phyloP scores from a whole-genome alignment of 2,113 vertebrate species.

The Procavia capensis region DNA sequence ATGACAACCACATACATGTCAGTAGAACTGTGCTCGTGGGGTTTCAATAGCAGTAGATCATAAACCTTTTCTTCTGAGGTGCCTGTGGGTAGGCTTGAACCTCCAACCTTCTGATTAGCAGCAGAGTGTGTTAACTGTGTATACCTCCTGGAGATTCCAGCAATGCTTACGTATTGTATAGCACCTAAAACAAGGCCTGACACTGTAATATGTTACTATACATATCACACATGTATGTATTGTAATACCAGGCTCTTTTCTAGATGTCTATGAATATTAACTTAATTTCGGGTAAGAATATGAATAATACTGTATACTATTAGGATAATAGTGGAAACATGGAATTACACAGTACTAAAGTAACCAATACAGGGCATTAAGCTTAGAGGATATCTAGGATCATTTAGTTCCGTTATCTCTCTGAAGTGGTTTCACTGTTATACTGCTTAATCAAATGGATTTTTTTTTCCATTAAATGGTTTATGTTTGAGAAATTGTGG shows the following conservation, averaged over 20 bases:
- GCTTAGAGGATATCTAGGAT: not conserved
- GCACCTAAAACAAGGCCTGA: not conserved
- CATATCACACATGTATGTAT: no score
- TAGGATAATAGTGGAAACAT: not conserved
- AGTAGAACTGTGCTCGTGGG: not conserved
- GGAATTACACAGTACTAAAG: not conserved
- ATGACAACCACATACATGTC: not conserved
- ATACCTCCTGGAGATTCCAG: not conserved
- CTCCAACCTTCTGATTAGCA: not conserved
- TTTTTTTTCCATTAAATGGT: slow-evolving; percentile 48
- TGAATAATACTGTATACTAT: not conserved
- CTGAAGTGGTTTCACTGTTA: slow-evolving; percentile 54
- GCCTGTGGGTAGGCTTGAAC: not conserved
- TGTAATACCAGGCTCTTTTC: not conserved
- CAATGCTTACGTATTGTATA: not conserved
- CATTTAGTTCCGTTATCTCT: slow-evolving; percentile 10
- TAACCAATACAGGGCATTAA: not conserved
- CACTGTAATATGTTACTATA: no score
- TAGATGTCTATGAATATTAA: not conserved
- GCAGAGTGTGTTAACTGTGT: not conserved
- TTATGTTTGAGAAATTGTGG: slow-evolving; percentile 56
- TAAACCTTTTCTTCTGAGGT: not conserved
- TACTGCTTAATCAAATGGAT: slow-evolving; percentile 10
- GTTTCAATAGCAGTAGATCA: not conserved
- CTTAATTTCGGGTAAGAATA: not conserved